Conservation (phyloP, 2,797 vertebrate species). For the Esox lucius region DNA sequence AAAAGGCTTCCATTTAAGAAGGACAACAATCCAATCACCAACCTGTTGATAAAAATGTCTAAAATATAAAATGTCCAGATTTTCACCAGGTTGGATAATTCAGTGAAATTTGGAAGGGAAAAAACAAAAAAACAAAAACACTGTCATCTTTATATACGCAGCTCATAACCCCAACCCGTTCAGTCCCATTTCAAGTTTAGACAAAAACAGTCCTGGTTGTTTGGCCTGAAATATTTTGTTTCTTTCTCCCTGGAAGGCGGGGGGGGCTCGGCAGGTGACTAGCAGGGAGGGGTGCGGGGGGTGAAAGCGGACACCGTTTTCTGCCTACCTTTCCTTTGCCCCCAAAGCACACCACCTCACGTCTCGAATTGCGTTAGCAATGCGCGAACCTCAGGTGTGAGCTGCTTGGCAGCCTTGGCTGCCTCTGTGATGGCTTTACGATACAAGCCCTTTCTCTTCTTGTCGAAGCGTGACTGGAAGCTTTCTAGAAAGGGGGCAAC, state of each 20-base stretch:
- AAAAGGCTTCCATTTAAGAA: slow-evolving; percentile 4
- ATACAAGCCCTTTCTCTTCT: slow-evolving; percentile 98
- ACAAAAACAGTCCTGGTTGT: slow-evolving; percentile 1
- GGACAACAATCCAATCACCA: neutral
- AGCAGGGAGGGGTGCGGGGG: slow-evolving; percentile 20
- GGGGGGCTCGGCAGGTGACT: slow-evolving; percentile 20
- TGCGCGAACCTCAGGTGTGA: slow-evolving; percentile 95
- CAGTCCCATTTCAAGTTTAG: neutral
- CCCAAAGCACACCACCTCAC: slow-evolving; percentile 70
- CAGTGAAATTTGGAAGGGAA: slow-evolving; percentile 2
- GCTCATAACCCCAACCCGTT: neutral
- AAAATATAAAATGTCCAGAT: slow-evolving; percentile 3
- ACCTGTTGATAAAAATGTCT: neutral
- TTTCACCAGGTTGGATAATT: neutral
- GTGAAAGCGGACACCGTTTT: slow-evolving; percentile 7
- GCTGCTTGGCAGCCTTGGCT: slow-evolving; percentile 94
- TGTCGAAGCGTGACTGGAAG: slow-evolving; percentile 96
- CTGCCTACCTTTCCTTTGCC: slow-evolving; percentile 43
- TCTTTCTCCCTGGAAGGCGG: neutral
- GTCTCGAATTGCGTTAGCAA: slow-evolving; percentile 98
- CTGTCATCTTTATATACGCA: neutral
- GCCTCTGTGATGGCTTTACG: slow-evolving; percentile 97
- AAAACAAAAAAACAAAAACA: neutral
- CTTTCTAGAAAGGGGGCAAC: slow-evolving; percentile 96
- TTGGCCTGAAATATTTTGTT: slow-evolving; percentile 8